These are phyloP conservation scores for Scaptomyza caliginosa DNA, from an alignment of 2,888 invertebrate genomes.

Conservation along the genomic window DNA sequence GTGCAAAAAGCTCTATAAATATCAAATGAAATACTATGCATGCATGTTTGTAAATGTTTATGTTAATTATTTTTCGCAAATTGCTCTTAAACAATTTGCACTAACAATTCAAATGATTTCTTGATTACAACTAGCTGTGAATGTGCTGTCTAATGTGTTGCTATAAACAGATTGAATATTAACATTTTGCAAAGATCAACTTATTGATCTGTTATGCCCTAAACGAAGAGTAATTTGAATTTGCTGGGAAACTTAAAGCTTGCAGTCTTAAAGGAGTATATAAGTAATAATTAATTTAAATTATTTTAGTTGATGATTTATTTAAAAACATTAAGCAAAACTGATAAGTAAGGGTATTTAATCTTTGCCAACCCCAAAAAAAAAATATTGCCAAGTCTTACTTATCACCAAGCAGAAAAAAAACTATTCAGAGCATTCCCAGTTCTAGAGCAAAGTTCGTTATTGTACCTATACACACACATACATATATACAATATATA, in stretches of 20 bases:
- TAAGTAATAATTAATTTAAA: too few relatives aligned
- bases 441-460: conserved; percentile 60
- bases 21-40: conserved; percentile 60
- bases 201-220: not conserved
- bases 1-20: conserved; percentile 81
- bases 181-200: not conserved
- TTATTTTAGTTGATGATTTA: conserved; percentile 6
- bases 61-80: conserved; percentile 32
- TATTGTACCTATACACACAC: not conserved
- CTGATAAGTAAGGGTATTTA: conserved; percentile 1
- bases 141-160: not conserved
- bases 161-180: not conserved
- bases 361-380: not conserved
- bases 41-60: conserved; percentile 41
- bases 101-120: conserved; percentile 20
- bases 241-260: too few relatives aligned
- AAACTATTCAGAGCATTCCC: conserved; percentile 61
- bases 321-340: not conserved
- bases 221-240: not conserved
- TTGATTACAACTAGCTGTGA: not conserved
- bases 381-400: not conserved
- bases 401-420: conserved; percentile 32
- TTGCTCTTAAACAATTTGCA: conserved; percentile 19
- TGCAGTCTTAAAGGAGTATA: too few relatives aligned
- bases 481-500: too few relatives aligned